phyloP scores from a whole-genome alignment of 2,113 vertebrate genomes.

The Anser brachyrhynchus region DNA sequence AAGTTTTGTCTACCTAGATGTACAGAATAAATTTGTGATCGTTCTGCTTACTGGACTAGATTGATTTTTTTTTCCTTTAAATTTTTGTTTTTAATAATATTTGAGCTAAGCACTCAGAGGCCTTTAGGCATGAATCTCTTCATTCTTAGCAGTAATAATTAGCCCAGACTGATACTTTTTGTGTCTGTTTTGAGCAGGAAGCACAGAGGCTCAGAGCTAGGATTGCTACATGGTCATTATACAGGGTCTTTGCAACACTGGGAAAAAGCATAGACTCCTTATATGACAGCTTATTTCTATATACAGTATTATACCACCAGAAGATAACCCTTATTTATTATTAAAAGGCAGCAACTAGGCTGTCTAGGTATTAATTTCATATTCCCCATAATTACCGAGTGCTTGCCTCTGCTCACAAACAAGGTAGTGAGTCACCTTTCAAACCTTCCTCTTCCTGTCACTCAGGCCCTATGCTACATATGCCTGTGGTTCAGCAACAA shows the following conservation, averaged over 20 bases:
- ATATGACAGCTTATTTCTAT: background rate
- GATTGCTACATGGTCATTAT: background rate
- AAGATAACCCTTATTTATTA: slow-evolving; percentile 2
- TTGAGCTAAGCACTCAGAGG: background rate
- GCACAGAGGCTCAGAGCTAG: background rate
- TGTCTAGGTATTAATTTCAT: slow-evolving; percentile 43
- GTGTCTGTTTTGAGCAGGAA: background rate
- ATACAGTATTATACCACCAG: background rate
- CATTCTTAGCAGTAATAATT: slow-evolving; percentile 21
- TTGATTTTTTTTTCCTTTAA: background rate
- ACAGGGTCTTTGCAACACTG: background rate
- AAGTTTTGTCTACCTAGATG: background rate
- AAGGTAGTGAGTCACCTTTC: slow-evolving; percentile 9
- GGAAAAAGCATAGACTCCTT: background rate
- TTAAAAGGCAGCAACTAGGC: slow-evolving; percentile 11
- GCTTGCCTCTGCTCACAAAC: background rate
- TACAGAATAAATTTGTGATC: background rate
- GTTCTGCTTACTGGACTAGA: background rate
- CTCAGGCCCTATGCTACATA: background rate
- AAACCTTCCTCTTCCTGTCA: background rate
- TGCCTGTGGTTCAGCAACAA: background rate
- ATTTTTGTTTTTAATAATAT: slow-evolving; percentile 1
- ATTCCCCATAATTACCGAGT: background rate
- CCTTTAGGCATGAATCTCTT: slow-evolving; percentile 14
- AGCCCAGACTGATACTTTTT: background rate